Base-by-base conservation (phyloP, 2,888 invertebrate species). In the Priocnemis perturbator region DNA sequence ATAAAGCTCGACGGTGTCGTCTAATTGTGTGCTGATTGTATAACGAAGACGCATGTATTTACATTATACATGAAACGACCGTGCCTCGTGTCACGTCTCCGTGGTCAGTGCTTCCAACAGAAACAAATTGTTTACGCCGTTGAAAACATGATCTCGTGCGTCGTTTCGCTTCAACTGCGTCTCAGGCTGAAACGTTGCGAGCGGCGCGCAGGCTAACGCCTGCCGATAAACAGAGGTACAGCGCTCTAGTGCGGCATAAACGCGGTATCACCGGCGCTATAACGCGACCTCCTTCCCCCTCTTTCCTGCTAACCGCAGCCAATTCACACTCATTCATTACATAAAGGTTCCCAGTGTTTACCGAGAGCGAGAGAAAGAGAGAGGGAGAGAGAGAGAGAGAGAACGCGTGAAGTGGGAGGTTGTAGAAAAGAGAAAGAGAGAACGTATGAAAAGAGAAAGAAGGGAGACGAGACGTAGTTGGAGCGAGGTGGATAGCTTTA, bases 291-390 rank as follows among this genome's bases (percentile, higher is more conserved):
- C 44, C 30, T 57, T 53, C 53, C 23, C 50, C 23, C 48, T 44
- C 48, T 26, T 15, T 26, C n/a, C 60, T 26, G 47, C 44, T 23
- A 23, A 48, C 50, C 70, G 64, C 60, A 17, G 69, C 74, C 76
- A 81, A 85, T 84, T 83, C 76, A 79, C 79, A 81, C 81, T 86
- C 83, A 84, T 87, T 87, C 87, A 87, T 87, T 87, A 87, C 73
- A 86, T 88, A 87, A 85, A 85, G 79, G 77, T 75, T 79, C 78
- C 62, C 76, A 74, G 82, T 86, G 85, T 87, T 86, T 86, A 75
- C 75, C 73, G 58, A 67, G 68, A 64, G 72, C 21, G 57, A 3
- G 37, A 37, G 37, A 37, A 37, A 37, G 11, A 11, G 37, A 37
- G 37, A 37, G 37, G 1, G 37, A 37, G 26, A n/a, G n/a, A n/a